Evolutionary conservation across 2,113 vertebrate genomes (phyloP).

Genomic region (Pithys albifrons): DNA sequence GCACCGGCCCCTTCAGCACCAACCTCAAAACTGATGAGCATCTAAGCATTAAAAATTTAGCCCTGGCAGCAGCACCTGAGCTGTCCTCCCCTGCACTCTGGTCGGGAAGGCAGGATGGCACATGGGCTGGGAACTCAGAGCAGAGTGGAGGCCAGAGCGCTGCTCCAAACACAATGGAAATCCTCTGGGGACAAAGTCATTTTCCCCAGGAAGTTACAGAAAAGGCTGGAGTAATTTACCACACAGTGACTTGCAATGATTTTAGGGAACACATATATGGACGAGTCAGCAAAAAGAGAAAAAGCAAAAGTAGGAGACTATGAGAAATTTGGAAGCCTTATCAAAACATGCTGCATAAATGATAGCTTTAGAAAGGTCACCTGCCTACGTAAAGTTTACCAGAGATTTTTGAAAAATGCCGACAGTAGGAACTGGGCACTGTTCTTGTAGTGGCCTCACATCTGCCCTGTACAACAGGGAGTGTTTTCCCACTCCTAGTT

Average conservation of each 20-base stretch:
- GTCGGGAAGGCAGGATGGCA: neutral
- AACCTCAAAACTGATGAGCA: neutral
- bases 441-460: neutral
- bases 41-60: neutral
- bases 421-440: neutral
- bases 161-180: neutral
- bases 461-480: neutral
- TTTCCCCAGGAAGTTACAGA: constrained; percentile 15
- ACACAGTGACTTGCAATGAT: neutral
- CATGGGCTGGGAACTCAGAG: neutral
- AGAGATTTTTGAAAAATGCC: neutral
- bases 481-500: neutral
- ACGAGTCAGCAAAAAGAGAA: neutral
- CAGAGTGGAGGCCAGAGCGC: accelerated
- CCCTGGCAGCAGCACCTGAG: neutral
- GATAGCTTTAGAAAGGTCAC: neutral
- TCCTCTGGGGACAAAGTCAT: neutral
- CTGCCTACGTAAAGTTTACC: neutral
- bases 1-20: neutral
- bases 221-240: neutral
- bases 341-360: neutral
- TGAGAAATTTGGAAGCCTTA: neutral
- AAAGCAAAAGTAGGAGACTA: neutral
- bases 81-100: neutral
- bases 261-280: neutral